Percentiles rank a stretch among this genome's conserved stretches.
Conservation (phyloP, 1,140 invertebrate genomes). For the Lepidurus packardi region DNA sequence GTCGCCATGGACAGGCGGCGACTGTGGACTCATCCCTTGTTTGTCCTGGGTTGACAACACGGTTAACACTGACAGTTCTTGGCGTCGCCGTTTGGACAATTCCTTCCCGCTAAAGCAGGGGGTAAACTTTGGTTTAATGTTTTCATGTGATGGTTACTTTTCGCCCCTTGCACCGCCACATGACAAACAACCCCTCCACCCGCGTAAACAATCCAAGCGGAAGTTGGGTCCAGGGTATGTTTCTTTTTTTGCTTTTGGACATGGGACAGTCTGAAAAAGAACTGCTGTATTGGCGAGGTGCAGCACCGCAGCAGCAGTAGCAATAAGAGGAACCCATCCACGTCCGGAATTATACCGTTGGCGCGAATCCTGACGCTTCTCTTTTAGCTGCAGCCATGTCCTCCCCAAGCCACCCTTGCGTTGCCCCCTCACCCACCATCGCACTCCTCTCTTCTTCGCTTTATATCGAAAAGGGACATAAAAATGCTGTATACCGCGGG, state of each 20-base stretch:
- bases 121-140: too few species aligned
- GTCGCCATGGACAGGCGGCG: too few species aligned
- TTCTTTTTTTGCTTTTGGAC: constrained; percentile 1
- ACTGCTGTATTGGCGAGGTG: constrained; percentile 17
- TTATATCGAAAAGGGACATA: constrained; percentile 22
- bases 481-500: constrained; percentile 14
- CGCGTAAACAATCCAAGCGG: too few species aligned
- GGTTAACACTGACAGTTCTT: too few species aligned
- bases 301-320: constrained; percentile 13
- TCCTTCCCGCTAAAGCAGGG: too few species aligned
- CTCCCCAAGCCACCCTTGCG: neutral
- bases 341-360: constrained; percentile 21
- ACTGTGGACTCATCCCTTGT: too few species aligned
- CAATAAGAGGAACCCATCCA: constrained; percentile 21
- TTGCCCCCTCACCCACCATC: neutral
- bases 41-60: too few species aligned
- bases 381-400: constrained; percentile 21
- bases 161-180: too few species aligned
- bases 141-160: too few species aligned
- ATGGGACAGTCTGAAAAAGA: constrained; percentile 21
- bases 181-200: too few species aligned
- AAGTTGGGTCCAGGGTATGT: neutral
- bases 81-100: too few species aligned
- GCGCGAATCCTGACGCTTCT: constrained; percentile 20
- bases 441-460: constrained; percentile 16